Evolutionary conservation across 2,113 vertebrate species (phyloP).

Genomic region (Pheucticus melanocephalus): DNA sequence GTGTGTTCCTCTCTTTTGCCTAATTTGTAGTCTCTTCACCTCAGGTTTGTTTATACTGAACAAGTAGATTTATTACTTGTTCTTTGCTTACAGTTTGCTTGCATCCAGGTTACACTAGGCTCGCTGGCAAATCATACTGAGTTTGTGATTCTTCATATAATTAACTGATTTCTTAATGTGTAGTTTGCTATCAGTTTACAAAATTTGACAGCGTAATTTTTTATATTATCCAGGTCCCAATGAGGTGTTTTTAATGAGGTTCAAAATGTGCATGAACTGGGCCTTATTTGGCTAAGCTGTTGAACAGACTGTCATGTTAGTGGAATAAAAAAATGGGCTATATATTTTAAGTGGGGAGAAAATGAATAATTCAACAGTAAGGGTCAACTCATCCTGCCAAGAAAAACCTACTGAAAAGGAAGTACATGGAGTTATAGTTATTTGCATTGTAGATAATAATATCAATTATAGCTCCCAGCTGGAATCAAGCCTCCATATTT

Average conservation of each 20-base stretch:
- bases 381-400: conserved; percentile 34
- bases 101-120: neutral
- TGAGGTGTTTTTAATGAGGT: neutral
- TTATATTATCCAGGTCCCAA: neutral
- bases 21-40: conserved; percentile 1
- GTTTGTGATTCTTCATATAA: neutral
- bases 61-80: conserved; percentile 14
- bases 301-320: neutral
- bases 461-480: conserved; percentile 49
- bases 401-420: conserved; percentile 46
- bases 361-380: conserved; percentile 35
- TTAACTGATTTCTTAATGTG: conserved; percentile 24
- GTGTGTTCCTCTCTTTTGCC: neutral
- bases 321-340: neutral
- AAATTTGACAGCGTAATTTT: neutral
- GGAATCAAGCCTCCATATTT: conserved; percentile 41
- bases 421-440: conserved; percentile 47
- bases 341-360: conserved; percentile 13
- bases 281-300: neutral
- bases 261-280: neutral
- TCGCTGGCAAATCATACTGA: neutral
- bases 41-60: neutral
- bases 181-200: neutral
- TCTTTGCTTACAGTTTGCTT: conserved; percentile 21
- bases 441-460: conserved; percentile 60